Base-by-base conservation (phyloP, 2,888 invertebrate genomes). In the Xylota segnis region DNA sequence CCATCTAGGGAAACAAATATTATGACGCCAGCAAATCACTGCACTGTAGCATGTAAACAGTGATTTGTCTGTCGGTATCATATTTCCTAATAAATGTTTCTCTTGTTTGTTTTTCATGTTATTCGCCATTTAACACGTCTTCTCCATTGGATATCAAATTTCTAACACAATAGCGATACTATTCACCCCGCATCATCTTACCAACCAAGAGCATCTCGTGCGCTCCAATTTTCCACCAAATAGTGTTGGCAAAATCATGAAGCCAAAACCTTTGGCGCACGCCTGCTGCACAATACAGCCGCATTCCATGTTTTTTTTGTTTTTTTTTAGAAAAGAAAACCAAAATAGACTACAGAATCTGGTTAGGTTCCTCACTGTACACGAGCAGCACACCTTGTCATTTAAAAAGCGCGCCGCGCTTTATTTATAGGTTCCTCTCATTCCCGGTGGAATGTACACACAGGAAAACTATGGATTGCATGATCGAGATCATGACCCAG, bases 401-500 rank as follows among this genome's bases (percentile, higher is more conserved):
- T 72, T 72, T 77, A 54, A 71, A 65, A 23, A 81, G 75, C 71
- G 66, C 72, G 59, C 76, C 76, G 47, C 45, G 52, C 58, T 86
- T 81, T 86, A 86, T 86, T 86, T 86, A 86, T 81, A 81, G 76
- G 56, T 68, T 82, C 47, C 66, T 68, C 71, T 81, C n/a, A n/a
- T 45, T 66, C 76, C 61, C 61, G 27, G n/a, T 37, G 66, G 54
- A 59, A 72, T 77, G 77, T 14, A 6, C 52, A 23, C 45, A 72
- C 23, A 70, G 50, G 54, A 45, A 72, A 81, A 81, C 71, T 76
- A 76, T 71, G 66, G 76, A 86, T 81, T 52, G 81, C 71, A 76
- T 86, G 81, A 86, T 86, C 82, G 86, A 90, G 91, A 91, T 92
- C 91, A 91, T 91, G 91, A 91, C 91, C 92, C 91, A 91, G 91